Base-by-base conservation (phyloP, 2,888 invertebrate species). In the Leucoptera coffeella region DNA sequence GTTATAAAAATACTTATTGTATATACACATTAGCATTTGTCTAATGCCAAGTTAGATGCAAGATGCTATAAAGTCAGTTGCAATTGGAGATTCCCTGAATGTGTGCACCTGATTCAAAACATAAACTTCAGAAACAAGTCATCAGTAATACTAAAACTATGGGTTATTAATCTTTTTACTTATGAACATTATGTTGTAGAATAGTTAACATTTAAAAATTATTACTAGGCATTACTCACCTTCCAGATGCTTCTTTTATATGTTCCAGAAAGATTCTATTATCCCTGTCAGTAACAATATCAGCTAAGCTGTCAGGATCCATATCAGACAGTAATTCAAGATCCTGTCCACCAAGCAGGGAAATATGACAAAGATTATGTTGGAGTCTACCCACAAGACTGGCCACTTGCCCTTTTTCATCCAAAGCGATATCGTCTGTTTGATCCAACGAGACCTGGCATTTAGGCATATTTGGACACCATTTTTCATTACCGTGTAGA, bases 271-370 rank as follows among this genome's bases (percentile, higher is more conserved):
- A 89, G 38, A 81, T 77, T 50, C 78, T 79, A 50, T 81, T 80
- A 37, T 78, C 82, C 49, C 78, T 78, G 41, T 79, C 80, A 26
- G 79, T 78, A 15, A 85, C 81, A 43, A 90, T 84, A 47, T 90
- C 89, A 30, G 84, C 83, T 42, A 90, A 72, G 35, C 86, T 87
- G 37, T 90, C 88, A 5, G 89, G 89, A 59, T 90, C 89, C 89
- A 90, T 90, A 47, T 90, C 88, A 32, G 88, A 86, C 22, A 90
- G 65, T 12, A 88, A 72, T 47, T 91, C 90, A 50, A 90, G 61
- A 47, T 90, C 90, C 34, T 84, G 82, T 32, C 87, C 89, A 32
- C 86, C 86, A 33, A 90, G 76, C 29, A 89, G 67, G 4, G 89
- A 87, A 41, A 90, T 86, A 50, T 88, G 87, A 42, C 87, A 85